Evolutionary conservation across 2,797 vertebrate genomes (phyloP), one percentile per base, ranked within the genome.

Genomic region (Falco naumanni): DNA sequence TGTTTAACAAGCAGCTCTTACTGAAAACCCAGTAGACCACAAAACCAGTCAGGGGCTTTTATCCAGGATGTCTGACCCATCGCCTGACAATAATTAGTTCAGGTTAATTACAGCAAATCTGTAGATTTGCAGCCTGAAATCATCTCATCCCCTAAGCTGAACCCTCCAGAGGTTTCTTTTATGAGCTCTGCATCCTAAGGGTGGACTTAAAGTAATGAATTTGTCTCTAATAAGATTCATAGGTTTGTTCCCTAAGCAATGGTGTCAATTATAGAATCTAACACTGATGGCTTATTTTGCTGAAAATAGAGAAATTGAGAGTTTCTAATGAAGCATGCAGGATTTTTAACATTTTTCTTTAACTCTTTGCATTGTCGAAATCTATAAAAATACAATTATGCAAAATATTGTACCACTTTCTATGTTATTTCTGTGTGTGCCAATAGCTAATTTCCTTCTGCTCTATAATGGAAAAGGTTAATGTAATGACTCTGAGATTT

Each of bases 91-190:
- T 99, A 99, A 99, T 99, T 99, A 99, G 99, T 98, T 99, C 97
- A 98, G 98, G 99, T 99, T 99, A 99, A 99, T 99, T 99, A 99
- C 99, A 99, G 98, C 98, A 98, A 97, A 98, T 98, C 98, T 98
- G 98, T 98, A 98, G 98, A 98, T 99, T 98, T 98, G 98, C 98
- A 98, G 97, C 97, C 82, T 85, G 93, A 97, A 97, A 98, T 97
- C 96, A 97, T 97, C 98, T 98, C 97, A 95, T 98, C 83, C 95
- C 96, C 84, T 92, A 95, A 97, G 97, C 96, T 89, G 96, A 96
- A 96, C 95, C 97, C 98, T 98, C 98, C 90, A 93, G 98, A 98
- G 98, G 94, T 98, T 98, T 98, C 98, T 98, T 98, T 99, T 99
- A 99, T 99, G 98, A 99, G 98, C 98, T 98, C 97, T 97, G 98